Evolutionary conservation across 2,113 vertebrate species (phyloP).

Genomic region (Gopherus flavomarginatus): DNA sequence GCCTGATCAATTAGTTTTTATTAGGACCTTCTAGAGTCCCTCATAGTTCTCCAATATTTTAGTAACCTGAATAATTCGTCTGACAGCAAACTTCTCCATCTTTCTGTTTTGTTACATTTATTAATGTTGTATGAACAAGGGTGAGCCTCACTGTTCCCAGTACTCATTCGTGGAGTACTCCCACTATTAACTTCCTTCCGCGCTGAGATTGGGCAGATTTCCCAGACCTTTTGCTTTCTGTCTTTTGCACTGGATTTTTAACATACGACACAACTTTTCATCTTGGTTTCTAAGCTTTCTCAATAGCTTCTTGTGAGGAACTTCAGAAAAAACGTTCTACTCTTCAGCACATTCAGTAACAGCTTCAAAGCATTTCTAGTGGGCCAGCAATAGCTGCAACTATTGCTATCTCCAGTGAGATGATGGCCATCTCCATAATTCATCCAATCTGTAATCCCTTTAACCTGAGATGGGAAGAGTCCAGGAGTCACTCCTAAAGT

Average conservation of each 20-base stretch:
- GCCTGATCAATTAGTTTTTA: neutral
- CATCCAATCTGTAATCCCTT: neutral
- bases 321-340: neutral
- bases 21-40: neutral
- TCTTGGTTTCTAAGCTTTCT: neutral
- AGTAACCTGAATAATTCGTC: neutral
- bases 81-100: neutral
- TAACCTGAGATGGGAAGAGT: neutral
- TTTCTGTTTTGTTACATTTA: neutral
- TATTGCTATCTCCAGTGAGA: neutral
- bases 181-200: neutral
- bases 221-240: neutral
- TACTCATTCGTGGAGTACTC: neutral
- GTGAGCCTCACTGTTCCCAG: neutral
- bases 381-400: neutral
- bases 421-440: neutral
- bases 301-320: constrained; percentile 5
- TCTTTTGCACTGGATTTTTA: neutral
- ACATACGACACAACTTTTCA: neutral
- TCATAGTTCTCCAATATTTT: neutral
- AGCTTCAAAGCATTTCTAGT: neutral
- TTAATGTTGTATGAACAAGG: neutral
- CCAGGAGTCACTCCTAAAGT: constrained; percentile 8
- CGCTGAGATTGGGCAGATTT: neutral
- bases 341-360: accelerated